Evolutionary conservation across 2,113 vertebrate genomes (phyloP).

Genomic region (Cryptomyrus ogoouensis): DNA sequence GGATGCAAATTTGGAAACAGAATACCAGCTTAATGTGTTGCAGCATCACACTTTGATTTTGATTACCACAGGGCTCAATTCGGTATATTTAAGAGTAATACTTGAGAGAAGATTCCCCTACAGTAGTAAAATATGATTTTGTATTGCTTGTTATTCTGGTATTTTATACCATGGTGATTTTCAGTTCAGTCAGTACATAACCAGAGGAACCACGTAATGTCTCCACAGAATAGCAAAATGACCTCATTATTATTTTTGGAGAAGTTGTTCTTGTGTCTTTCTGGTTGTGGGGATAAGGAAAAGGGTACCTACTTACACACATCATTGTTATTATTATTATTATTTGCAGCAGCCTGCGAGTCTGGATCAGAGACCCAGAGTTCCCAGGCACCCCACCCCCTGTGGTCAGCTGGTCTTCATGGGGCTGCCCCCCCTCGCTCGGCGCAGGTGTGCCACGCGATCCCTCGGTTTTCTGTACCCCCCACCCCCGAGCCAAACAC

Average conservation of each 20-base stretch:
- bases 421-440: neutral
- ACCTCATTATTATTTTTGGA: neutral
- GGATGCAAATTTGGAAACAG: neutral
- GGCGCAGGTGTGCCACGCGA: constrained; percentile 52
- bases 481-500: constrained; percentile 44
- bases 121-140: neutral
- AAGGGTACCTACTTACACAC: neutral
- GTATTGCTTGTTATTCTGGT: neutral
- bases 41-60: neutral
- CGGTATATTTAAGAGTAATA: neutral
- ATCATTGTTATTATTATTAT: neutral
- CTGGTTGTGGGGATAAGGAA: neutral
- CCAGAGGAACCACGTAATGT: neutral
- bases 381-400: neutral
- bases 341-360: neutral
- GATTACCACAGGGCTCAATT: neutral
- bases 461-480: constrained; percentile 35
- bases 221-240: neutral
- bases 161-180: neutral
- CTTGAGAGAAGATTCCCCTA: neutral
- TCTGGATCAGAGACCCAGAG: neutral
- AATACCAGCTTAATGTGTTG: neutral
- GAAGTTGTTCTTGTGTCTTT: neutral
- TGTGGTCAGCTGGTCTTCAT: neutral
- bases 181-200: neutral